Base-by-base conservation (phyloP, 2,113 vertebrate genomes). In the Peromyscus polionotus region DNA sequence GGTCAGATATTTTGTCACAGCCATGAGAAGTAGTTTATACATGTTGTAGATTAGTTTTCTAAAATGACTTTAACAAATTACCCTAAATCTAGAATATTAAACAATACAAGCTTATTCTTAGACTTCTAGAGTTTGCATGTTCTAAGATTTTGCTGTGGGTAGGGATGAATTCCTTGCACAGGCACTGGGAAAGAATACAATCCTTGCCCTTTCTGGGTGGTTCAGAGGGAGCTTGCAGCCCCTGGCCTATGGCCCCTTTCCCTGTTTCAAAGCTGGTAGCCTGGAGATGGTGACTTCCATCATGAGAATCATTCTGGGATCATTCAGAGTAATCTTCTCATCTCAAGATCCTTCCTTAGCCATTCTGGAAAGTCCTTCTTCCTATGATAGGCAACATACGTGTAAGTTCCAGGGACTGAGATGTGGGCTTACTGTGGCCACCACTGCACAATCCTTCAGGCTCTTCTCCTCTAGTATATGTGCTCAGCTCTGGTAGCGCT, bases 351-450 rank as follows among this genome's bases (percentile, higher is more conserved):
- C 70, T 65, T 65, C 16, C 31, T 68, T 67, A 65, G 4, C 14
- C 12, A 51, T 36, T 39, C 33, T 73, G 54, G 12, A 10, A 57
- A 93, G 51, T 45, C 45, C 51, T 36, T 51, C 70, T 39, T 73
- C 45, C 75, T n/a, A n/a, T 4, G 36, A 24, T 33, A 48, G 51
- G 89, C 28, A 72, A 10, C 39, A 68, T 4, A 3, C 22, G 39
- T 7, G 33, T 31, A 87, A 24, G 22, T 28, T 90, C 22, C 14
- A 22, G 72, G 42, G 19, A 33, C 61, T 75, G 48, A 86, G 51
- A 70, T 0, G 0, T n/a, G 59, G 31, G 31, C 2, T 16, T 19
- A 1, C 3, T 45, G 39, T 45, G 19, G 16, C 1, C 42, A 5
- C 22, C 0, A 6, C 14, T 63, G 0, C 3, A 39, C 36, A 57